Evolutionary conservation across 2,888 invertebrate genomes (phyloP), one percentile per base, ranked within the genome.

Genomic region (Agonopterix alstromeriana): DNA sequence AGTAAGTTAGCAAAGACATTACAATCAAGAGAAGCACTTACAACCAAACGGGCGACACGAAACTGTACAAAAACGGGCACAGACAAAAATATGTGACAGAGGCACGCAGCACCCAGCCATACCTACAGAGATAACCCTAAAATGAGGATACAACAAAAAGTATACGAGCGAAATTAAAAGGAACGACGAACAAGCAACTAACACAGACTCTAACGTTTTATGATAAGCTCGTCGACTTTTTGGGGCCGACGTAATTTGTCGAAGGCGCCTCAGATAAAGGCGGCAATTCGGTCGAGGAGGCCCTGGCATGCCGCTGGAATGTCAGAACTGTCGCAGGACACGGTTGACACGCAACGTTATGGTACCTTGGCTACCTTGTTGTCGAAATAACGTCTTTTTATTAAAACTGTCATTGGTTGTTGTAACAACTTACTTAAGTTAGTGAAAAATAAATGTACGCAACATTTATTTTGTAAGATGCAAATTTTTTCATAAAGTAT

Each of bases 181-280:
- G 73, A 78, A 72, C 79, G 77, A 76, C 74, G 77, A 75, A 81
- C 84, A 81, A 78, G 77, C 84, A 76, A 78, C 81, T 78, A 81
- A 80, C 80, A 79, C 77, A 73, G 70, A 53, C 71, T 69, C 80
- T 79, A 82, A 82, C 77, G 73, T 76, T 75, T 69, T 74, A 67
- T 77, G 86, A 86, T 86, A 87, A 84, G 75, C 71, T 70, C 65
- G 72, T 75, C 70, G 73, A 70, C 74, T 81, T 83, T 83, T 82
- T 77, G 78, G 82, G 62, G 67, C 77, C 82, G 80, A 73, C 77
- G 80, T 86, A 86, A 86, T 87, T 86, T 86, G 87, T 87, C 84
- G 81, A 72, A 86, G 87, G 87, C 86, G 87, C 87, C 86, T 73
- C 68, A 79, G 86, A 86, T 87, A 87, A 85, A 83, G 77, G 71